Evolutionary conservation across 2,888 invertebrate genomes (phyloP).

Genomic region (Hydrotaea diabolus): DNA sequence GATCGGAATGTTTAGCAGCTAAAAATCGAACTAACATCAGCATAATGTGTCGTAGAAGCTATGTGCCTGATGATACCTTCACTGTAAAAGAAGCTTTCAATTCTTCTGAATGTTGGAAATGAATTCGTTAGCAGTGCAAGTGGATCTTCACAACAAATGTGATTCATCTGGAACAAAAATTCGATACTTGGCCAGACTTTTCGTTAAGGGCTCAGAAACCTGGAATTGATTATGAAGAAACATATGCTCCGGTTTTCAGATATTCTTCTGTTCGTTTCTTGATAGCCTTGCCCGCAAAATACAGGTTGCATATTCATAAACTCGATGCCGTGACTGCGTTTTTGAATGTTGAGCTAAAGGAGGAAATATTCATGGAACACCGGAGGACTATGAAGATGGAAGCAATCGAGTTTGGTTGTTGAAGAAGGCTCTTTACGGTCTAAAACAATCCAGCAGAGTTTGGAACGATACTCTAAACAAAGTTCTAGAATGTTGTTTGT

Average conservation of each 20-base stretch:
- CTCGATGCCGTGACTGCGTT: constrained; percentile 64
- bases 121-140: no score
- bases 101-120: no score
- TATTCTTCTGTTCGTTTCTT: constrained; percentile 3
- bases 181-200: constrained; percentile 33
- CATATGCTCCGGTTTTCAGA: constrained; percentile 9
- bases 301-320: constrained; percentile 26
- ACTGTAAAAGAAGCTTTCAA: no score
- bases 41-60: no score
- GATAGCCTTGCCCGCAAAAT: constrained; percentile 7
- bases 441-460: constrained; percentile 54
- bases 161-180: neutral
- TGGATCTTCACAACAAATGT: constrained; percentile 43
- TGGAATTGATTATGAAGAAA: constrained; percentile 36
- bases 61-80: no score
- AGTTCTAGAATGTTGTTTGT: constrained; percentile 42
- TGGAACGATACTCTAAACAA: constrained; percentile 33
- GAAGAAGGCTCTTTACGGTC: constrained; percentile 16
- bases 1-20: no score
- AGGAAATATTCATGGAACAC: constrained; percentile 54
- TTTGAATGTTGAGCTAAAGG: constrained; percentile 55
- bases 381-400: constrained; percentile 56
- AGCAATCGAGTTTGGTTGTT: neutral
- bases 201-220: constrained; percentile 34
- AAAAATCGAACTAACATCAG: no score